These are phyloP conservation scores for Ictidomys tridecemlineatus DNA, from an alignment of 2,113 vertebrate species.

Conservation along the genomic window DNA sequence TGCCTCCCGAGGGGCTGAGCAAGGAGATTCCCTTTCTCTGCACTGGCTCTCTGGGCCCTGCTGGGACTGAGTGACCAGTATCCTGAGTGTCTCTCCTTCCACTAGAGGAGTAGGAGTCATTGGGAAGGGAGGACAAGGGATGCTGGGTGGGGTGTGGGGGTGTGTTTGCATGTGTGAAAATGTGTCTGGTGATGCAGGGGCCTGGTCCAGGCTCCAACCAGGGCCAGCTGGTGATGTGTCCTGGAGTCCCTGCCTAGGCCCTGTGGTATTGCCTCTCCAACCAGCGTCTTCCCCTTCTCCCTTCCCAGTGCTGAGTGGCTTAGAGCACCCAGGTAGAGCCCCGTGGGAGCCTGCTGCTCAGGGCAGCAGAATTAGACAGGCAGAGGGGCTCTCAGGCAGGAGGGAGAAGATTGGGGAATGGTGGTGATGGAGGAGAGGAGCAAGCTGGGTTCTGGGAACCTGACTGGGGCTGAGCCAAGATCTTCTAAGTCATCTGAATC, in stretches of 20 bases:
- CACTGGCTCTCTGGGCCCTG: no score
- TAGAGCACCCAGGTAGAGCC: background rate
- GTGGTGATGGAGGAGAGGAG: no score
- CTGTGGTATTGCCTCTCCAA: background rate
- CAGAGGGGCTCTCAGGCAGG: background rate
- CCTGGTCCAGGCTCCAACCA: background rate
- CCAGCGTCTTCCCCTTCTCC: background rate
- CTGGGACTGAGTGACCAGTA: no score
- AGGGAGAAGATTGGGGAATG: no score
- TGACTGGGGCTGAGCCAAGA: background rate
- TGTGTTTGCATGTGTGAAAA: background rate
- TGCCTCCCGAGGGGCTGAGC: background rate
- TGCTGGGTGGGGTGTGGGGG: fast-evolving
- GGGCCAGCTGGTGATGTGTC: background rate
- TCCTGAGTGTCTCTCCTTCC: background rate
- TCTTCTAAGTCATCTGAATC: background rate
- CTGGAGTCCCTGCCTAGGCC: background rate
- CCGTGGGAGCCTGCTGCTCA: background rate
- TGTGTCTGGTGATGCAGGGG: background rate
- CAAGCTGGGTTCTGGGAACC: background rate
- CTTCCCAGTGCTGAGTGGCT: background rate
- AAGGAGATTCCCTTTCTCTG: background rate
- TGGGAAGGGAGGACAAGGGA: background rate
- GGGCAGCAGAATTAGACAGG: background rate
- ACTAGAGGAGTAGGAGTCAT: background rate